These are phyloP conservation scores for Corythucha ciliata DNA, from an alignment of 2,888 invertebrate genomes.

Conservation along the genomic window DNA sequence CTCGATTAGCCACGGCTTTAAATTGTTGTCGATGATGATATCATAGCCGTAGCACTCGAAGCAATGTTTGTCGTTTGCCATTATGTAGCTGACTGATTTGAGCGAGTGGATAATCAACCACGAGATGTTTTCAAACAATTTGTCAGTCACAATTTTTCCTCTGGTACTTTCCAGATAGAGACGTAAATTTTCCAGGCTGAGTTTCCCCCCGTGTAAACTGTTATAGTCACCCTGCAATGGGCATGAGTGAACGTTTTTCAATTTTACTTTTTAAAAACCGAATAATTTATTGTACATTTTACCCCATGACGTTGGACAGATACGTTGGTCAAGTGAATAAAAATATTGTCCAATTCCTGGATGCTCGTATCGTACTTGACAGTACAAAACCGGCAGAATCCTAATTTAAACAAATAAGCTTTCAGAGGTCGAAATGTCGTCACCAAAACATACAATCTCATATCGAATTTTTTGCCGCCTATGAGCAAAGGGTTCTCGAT, in stretches of 20 bases:
- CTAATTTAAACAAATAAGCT: constrained; percentile 82
- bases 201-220: constrained; percentile 85
- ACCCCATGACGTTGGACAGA: constrained; percentile 96
- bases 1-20: constrained; percentile 91
- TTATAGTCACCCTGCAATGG: constrained; percentile 77
- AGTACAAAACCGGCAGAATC: constrained; percentile 93
- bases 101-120: constrained; percentile 88
- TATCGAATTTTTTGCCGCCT: constrained; percentile 92
- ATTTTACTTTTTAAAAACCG: background rate
- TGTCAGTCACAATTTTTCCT: constrained; percentile 75
- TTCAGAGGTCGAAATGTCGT: constrained; percentile 89
- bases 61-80: constrained; percentile 86
- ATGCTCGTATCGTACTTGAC: constrained; percentile 88
- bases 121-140: constrained; percentile 76
- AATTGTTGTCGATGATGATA: constrained; percentile 85
- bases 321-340: constrained; percentile 91
- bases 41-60: constrained; percentile 94
- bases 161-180: constrained; percentile 83
- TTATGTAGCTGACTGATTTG: constrained; percentile 83
- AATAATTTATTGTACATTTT: constrained; percentile 39
- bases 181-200: constrained; percentile 83
- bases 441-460: constrained; percentile 83
- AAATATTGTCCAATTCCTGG: constrained; percentile 82
- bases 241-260: background rate
- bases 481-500: constrained; percentile 91